Conservation (phyloP, 2,888 invertebrate genomes). For the Ypsolopha sequella region DNA sequence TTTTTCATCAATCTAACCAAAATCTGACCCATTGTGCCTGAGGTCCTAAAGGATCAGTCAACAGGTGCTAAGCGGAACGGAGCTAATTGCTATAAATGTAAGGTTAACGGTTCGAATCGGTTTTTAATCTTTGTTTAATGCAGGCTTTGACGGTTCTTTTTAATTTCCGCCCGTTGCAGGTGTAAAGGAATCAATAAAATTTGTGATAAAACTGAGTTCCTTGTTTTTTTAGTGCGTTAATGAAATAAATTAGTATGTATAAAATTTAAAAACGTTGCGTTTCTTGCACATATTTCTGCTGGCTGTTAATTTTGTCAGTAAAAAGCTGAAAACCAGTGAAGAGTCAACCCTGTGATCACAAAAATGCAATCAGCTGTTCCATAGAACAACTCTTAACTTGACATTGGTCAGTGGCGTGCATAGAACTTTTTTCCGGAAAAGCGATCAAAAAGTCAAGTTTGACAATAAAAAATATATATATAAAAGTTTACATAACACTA, state of each 20-base stretch:
- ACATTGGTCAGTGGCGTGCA: no score
- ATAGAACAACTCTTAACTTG: no score
- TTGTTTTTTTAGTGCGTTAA: not conserved
- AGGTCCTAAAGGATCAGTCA: constrained; percentile 7
- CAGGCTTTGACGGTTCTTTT: constrained; percentile 1
- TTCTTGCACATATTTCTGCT: not conserved
- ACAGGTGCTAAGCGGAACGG: constrained; percentile 24
- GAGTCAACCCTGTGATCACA: no score
- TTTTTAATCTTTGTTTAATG: constrained; percentile 10
- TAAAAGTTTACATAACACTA: no score
- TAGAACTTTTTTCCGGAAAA: no score
- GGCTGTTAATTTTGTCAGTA: no score
- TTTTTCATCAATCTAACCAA: no score
- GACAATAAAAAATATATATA: no score
- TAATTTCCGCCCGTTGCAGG: not conserved
- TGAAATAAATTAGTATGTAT: not conserved
- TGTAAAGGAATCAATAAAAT: constrained; percentile 10
- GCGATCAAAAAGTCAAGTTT: no score
- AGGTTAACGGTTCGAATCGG: constrained; percentile 8
- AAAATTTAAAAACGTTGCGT: not conserved
- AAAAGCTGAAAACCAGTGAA: no score
- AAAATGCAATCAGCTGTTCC: no score
- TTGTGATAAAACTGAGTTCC: not conserved
- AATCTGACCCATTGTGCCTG: no score
- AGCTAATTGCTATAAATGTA: constrained; percentile 19